These are phyloP conservation scores for Pseudomyrmex flavicornis DNA, from an alignment of 1,140 invertebrate species.

Conservation along the genomic window DNA sequence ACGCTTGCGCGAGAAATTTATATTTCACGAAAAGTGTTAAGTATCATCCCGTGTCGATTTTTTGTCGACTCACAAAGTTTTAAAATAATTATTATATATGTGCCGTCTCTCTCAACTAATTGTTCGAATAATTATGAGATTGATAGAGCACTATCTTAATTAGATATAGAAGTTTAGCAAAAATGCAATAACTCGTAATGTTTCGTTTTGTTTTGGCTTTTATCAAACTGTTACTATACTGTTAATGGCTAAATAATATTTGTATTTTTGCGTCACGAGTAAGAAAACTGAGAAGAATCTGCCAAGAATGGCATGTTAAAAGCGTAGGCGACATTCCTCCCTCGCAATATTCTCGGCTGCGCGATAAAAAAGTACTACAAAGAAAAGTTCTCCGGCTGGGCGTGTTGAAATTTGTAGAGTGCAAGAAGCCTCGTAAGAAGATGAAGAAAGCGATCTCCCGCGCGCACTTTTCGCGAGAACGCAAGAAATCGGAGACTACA, in stretches of 20 bases:
- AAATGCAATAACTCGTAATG: neutral
- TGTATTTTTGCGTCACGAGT: constrained; percentile 23
- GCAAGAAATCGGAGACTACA: constrained; percentile 32
- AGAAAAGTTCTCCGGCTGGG: constrained; percentile 44
- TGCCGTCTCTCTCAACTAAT: too few species aligned
- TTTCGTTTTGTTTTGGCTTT: neutral
- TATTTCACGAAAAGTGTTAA: neutral
- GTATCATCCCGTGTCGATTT: neutral
- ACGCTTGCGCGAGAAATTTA: constrained; percentile 39
- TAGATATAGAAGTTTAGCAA: too few species aligned
- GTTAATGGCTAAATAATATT: constrained; percentile 8
- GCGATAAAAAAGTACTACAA: constrained; percentile 46
- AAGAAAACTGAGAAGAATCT: constrained; percentile 8
- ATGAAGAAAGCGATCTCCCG: constrained; percentile 27
- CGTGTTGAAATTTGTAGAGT: constrained; percentile 41
- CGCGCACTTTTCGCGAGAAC: constrained; percentile 22
- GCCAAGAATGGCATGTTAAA: constrained; percentile 22
- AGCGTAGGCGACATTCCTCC: constrained; percentile 13
- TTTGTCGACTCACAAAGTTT: neutral
- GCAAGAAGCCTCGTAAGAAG: constrained; percentile 32
- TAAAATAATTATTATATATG: neutral
- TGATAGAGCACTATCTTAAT: too few species aligned
- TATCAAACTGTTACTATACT: neutral
- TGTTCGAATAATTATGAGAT: too few species aligned
- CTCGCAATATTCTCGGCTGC: constrained; percentile 39